Evolutionary conservation across 2,113 vertebrate genomes (phyloP).

Genomic region (Archocentrus centrarchus): DNA sequence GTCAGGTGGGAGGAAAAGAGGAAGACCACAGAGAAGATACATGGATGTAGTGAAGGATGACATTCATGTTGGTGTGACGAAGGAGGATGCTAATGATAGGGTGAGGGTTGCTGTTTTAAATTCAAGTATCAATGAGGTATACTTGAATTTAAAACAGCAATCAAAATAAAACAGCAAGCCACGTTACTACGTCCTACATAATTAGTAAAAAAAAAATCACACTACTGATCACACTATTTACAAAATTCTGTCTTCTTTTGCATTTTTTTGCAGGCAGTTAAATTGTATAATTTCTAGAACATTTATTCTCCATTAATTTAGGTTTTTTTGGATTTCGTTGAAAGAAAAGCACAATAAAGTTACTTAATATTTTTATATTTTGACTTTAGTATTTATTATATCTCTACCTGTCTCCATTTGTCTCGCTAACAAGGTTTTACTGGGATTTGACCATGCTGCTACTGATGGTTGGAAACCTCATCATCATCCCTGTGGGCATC

Average conservation of each 20-base stretch:
- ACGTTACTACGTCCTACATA: background rate
- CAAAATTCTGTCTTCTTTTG: background rate
- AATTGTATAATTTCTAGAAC: background rate
- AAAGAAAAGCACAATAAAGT: background rate
- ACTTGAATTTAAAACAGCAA: background rate
- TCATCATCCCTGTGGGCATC: slow-evolving; percentile 99
- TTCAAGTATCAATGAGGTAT: too few species aligned
- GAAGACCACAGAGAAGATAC: background rate
- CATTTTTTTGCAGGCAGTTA: background rate
- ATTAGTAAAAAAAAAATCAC: background rate
- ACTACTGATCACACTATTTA: background rate
- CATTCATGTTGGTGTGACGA: too few species aligned
- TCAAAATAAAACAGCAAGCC: background rate
- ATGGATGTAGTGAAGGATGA: too few species aligned
- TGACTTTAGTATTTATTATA: background rate
- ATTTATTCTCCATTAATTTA: background rate
- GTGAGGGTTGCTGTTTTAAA: too few species aligned
- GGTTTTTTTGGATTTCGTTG: background rate
- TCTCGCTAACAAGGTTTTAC: slow-evolving; percentile 89
- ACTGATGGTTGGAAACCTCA: slow-evolving; percentile 99
- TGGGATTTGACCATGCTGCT: slow-evolving; percentile 99
- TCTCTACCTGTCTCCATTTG: slow-evolving; percentile 27
- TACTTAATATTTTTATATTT: background rate
- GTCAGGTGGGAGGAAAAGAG: background rate
- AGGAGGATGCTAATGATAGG: too few species aligned